Evolutionary conservation across 35 echinoderm and acorn worm genomes (phyloP).

Genomic region (Holothuria glaberrima): DNA sequence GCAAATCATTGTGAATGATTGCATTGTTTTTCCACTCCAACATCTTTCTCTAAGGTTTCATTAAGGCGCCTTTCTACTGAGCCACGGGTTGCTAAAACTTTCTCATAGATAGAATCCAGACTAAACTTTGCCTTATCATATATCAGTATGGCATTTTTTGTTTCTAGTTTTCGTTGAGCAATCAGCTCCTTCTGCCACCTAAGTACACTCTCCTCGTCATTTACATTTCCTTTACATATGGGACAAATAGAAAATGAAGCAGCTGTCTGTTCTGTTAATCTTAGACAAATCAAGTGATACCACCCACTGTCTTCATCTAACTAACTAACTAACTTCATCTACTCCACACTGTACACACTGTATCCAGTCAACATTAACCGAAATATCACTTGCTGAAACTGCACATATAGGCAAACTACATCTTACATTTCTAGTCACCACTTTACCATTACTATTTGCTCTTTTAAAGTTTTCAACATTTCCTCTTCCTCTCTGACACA

Average conservation of each 20-base stretch:
- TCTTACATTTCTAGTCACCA: neutral
- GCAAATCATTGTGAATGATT: slow-evolving; percentile 13
- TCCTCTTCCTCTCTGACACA: neutral
- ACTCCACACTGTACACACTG: slow-evolving; percentile 36
- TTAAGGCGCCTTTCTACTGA: neutral
- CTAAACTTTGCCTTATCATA: slow-evolving; percentile 5
- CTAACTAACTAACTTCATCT: no score
- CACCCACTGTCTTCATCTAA: no score
- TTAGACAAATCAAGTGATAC: slow-evolving; percentile 10
- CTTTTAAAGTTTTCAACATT: neutral
- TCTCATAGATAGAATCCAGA: neutral
- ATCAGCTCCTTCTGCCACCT: neutral
- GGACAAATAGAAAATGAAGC: neutral
- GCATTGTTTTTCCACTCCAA: neutral
- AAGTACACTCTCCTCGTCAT: neutral
- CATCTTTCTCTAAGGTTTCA: neutral
- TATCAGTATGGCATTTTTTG: neutral
- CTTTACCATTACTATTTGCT: neutral
- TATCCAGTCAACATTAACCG: neutral
- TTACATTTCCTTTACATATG: neutral
- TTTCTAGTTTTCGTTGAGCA: neutral
- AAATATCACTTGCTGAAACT: neutral
- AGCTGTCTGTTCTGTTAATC: neutral
- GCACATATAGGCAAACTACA: slow-evolving; percentile 13
- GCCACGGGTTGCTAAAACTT: neutral